A percentile compares a stretch with the other conserved stretches of the same genome.
These are phyloP conservation scores for Ichneumoninae sp. DNA, from an alignment of 2,888 invertebrate genomes.

Conservation along the genomic window DNA sequence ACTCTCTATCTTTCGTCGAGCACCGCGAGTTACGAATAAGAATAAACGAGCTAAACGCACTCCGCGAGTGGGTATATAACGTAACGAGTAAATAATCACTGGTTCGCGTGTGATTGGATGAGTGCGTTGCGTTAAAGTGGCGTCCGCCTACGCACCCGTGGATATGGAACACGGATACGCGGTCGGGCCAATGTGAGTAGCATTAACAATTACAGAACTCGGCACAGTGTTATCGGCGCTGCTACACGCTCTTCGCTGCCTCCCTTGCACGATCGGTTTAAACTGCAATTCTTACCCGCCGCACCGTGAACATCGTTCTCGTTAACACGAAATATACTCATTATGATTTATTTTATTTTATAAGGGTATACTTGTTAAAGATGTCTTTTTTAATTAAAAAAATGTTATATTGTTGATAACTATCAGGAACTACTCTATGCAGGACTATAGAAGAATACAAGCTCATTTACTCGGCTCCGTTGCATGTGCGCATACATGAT, in stretches of 20 bases:
- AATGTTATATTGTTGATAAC: background rate
- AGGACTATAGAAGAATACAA: background rate
- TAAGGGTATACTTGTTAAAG: background rate
- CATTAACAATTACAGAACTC: constrained; percentile 6
- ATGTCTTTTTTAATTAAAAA: background rate
- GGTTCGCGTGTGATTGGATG: constrained; percentile 51
- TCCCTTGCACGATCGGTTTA: background rate
- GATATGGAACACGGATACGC: constrained; percentile 51
- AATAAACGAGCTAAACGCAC: background rate
- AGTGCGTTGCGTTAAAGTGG: constrained; percentile 57
- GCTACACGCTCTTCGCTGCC: background rate
- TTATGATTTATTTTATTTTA: background rate
- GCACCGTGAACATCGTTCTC: background rate
- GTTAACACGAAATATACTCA: background rate
- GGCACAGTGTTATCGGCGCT: background rate
- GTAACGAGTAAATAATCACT: constrained; percentile 55
- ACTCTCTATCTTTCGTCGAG: background rate
- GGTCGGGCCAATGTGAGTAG: constrained; percentile 40
- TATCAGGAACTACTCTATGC: background rate
- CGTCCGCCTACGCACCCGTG: constrained; percentile 57
- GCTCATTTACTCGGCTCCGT: background rate
- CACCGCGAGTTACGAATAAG: background rate
- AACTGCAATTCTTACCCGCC: background rate
- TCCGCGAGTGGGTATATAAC: constrained; percentile 7
- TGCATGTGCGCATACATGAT: background rate